Evolutionary conservation across 2,797 vertebrate species (phyloP), one percentile per base, ranked within the genome.

Genomic region (Poecilia gillii): DNA sequence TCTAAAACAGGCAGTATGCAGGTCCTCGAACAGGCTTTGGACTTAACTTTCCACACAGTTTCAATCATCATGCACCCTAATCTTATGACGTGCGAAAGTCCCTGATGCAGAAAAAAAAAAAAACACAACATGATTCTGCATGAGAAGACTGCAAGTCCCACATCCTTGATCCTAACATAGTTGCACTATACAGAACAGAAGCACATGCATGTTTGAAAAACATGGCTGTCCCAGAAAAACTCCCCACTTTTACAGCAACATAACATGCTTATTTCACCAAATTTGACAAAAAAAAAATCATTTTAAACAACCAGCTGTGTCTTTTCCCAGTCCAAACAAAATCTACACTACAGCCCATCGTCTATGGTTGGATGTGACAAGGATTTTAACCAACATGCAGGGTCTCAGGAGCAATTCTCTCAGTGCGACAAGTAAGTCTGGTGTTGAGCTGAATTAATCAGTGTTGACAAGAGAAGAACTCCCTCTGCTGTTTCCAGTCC

Each of bases 371-470:
- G 76, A 81, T 86, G 79, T 85, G 87, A 92, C 20, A 18, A 84
- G 87, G 87, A 92, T 90, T 90, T 77, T 70, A 84, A 87, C 81
- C 88, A 91, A 91, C 90, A 87, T 59, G 46, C 85, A 80, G 88
- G 89, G 88, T 90, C 88, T 89, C 91, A 87, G 6, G 47, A 74
- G 71, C 41, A 0, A 43, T 31, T 75, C 79, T 90, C 90, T 91
- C 91, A 47, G 75, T 28, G 89, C 89, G 89, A 93, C 87, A 94
- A 93, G 93, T 89, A 90, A 81, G 84, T 91, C 88, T 74, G 83
- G 79, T n/a, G 82, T 85, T 87, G 41, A 43, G 85, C 80, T 82
- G 87, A 91, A 90, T 94, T 91, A 94, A 95, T 95, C 88, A 82
- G 72, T 80, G 86, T 74, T 94, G 93, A 95, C 92, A 92, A 85